Conservation (phyloP, 1,140 invertebrate genomes). For the Anoplophora glabripennis region DNA sequence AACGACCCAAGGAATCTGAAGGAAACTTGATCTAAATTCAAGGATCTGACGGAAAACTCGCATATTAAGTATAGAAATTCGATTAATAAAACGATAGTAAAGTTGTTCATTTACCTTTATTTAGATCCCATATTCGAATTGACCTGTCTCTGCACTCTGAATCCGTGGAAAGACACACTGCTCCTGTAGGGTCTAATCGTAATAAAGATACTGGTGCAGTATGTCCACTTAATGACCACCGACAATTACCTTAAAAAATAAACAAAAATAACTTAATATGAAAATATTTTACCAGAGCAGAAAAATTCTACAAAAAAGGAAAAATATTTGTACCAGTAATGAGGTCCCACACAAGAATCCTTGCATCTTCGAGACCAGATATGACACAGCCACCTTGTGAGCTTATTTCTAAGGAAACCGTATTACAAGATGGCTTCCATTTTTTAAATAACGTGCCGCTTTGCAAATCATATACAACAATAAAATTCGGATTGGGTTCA, state of each 20-base stretch:
- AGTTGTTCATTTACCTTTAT: conserved; percentile 58
- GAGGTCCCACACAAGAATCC: conserved; percentile 82
- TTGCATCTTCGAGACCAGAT: conserved; percentile 74
- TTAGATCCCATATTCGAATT: conserved; percentile 75
- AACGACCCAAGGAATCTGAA: too few relatives aligned
- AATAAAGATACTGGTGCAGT: conserved; percentile 70
- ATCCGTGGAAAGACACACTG: conserved; percentile 69
- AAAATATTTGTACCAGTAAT: conserved; percentile 63
- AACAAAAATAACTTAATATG: background rate
- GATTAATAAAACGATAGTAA: background rate
- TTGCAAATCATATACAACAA: conserved; percentile 87
- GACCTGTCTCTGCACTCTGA: conserved; percentile 66
- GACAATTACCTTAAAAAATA: conserved; percentile 59
- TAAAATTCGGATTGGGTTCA: conserved; percentile 80
- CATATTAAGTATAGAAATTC: background rate
- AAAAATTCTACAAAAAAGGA: background rate
- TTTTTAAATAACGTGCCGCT: conserved; percentile 89
- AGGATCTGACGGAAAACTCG: too few relatives aligned
- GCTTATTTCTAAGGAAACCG: conserved; percentile 76
- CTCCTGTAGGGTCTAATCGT: conserved; percentile 67
- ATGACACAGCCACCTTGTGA: conserved; percentile 78
- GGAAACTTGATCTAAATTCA: too few relatives aligned
- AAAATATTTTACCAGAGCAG: background rate
- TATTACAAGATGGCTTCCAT: conserved; percentile 81
- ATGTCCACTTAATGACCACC: conserved; percentile 72